Base-by-base conservation (phyloP, 1,140 invertebrate genomes). In the Drosophila baimaii region DNA sequence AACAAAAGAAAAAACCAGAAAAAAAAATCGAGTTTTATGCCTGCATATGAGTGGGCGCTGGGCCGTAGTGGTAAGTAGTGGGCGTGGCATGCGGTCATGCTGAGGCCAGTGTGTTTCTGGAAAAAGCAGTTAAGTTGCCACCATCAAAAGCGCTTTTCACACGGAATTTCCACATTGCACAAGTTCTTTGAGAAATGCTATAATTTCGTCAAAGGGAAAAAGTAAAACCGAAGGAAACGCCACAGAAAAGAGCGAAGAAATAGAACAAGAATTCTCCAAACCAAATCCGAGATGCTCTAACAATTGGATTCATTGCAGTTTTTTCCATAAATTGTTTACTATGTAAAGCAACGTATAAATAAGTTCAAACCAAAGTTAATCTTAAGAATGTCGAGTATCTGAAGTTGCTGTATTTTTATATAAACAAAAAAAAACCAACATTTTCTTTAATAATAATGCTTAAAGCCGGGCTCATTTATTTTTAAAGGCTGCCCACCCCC, bases 91-190 rank as follows among this genome's bases (percentile, higher is more conserved):
- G 58, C 25, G 49, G 37, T 65, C 46, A 68, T 35, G 15, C 64
- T 15, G 44, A 25, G 29, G 57, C 57, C 57, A 49, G 47, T 35
- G 51, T 35, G 51, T 35, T 52, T 37, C 61, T 39, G 33, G 21
- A 41, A 61, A 61, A 72, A 54, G 31, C 71, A 39, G 49, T 63
- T 61, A 69, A 46, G 61, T 58, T 35, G 13, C 27, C 39, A 9
- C 29, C 64, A 46, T 43, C 41, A 52, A 73, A 55, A 69, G 47
- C 47, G 54, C 71, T 76, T 64, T 65, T 74, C 57, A 57, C 59
- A 55, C 69, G 68, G 25, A 66, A 66, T 52, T 65, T 66, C 9
- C 37, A 57, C 49, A 47, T 62, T 62, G 47, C 37, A 54, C 57
- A 70, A 62, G 66, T 43, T 74, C 52, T 62, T 64, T 64, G 61